Evolutionary conservation across 2,888 invertebrate genomes (phyloP), one percentile per base, ranked within the genome.

Genomic region (Stegophylla sp.): DNA sequence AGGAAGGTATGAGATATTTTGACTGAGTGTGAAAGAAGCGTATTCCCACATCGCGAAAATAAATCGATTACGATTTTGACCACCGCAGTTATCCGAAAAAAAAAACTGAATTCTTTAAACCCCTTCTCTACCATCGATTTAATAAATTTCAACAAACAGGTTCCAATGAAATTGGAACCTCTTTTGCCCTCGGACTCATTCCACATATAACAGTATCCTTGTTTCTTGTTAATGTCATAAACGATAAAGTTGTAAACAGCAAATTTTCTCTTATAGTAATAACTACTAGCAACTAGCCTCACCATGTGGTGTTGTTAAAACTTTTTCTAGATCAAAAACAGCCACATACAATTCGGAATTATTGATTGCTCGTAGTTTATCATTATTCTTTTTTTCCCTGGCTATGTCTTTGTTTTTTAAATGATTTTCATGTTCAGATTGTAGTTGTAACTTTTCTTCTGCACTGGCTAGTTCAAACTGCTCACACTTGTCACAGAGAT

Each of bases 271-370:
- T 53, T 69, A 34, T 69, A 69, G 20, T 69, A n/a, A n/a, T n/a
- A n/a, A n/a, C n/a, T n/a, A n/a, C n/a, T n/a, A n/a, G n/a, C n/a
- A n/a, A n/a, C n/a, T n/a, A n/a, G n/a, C n/a, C n/a, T n/a, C n/a
- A 67, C 26, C 17, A 48, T 69, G 51, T 15, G 51, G 51, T 12
- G 69, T 69, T 15, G 9, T n/a, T 9, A 20, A 20, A 7, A 73
- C 45, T 61, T 73, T 73, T 59, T 73, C 20, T 26, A 73, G 43
- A 43, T 61, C 59, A 61, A 59, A 73, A 12, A 59, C 72, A 4
- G 45, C 59, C 1, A 73, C 45, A 61, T 59, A 61, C 1, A 71
- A 53, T 13, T 26, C 61, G 13, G 72, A 23, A 0, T 61, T 26
- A 59, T 59, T 73, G 10, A 1, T 4, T 17, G 56, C 17, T 43